Conservation (phyloP, 2,888 invertebrate genomes). For the Autographa gamma region DNA sequence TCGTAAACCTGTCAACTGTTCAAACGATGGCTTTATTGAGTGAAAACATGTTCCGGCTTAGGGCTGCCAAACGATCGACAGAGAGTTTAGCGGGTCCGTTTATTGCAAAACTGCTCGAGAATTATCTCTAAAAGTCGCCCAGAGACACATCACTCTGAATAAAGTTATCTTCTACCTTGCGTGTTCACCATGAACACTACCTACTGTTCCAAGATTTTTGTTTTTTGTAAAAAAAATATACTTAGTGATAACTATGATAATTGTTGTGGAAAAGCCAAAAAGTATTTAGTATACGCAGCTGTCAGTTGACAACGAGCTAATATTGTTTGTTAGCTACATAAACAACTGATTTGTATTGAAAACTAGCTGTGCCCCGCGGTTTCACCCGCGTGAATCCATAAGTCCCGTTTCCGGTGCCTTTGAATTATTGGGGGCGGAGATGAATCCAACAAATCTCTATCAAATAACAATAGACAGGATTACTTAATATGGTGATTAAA, state of each 20-base stretch:
- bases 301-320: slow-evolving; percentile 8
- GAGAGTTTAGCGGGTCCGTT: background rate
- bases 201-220: too few species aligned
- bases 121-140: background rate
- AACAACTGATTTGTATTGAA: slow-evolving; percentile 40
- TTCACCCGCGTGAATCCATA: too few species aligned
- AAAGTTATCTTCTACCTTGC: background rate
- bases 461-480: too few species aligned
- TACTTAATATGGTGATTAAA: too few species aligned
- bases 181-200: too few species aligned
- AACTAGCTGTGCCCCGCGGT: too few species aligned
- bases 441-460: too few species aligned
- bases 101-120: background rate
- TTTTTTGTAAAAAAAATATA: background rate
- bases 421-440: too few species aligned
- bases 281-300: slow-evolving; percentile 24
- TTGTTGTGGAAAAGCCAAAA: slow-evolving; percentile 10
- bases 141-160: background rate
- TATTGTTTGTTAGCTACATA: slow-evolving; percentile 15
- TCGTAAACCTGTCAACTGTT: slow-evolving; percentile 33
- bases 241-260: background rate
- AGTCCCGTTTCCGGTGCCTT: too few species aligned
- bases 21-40: slow-evolving; percentile 20
- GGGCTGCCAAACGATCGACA: background rate
- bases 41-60: slow-evolving; percentile 18